Evolutionary conservation across 2,888 invertebrate species (phyloP), one percentile per base, ranked within the genome.

Genomic region (Caenorhabditis sp.): DNA sequence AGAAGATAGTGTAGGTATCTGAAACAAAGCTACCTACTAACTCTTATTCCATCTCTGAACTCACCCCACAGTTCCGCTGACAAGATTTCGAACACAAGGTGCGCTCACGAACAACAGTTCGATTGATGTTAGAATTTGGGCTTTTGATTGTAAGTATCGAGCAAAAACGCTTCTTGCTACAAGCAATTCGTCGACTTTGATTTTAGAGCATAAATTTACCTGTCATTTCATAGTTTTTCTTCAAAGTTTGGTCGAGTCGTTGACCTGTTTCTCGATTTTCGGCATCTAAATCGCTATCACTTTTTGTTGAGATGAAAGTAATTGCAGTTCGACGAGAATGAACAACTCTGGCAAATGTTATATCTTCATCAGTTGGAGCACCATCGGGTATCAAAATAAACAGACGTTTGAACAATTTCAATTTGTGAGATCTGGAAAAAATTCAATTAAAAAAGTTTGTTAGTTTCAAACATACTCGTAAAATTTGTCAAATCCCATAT

Each of bases 401-500:
- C 5, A 82, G 19, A 37, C 76, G 72, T 27, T 69, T 69, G 68
- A 82, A 82, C 0, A 76, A 43, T 59, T 73, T 67, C 31, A 82
- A 58, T 37, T 82, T 80, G 63, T 79, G 76, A 8, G 69, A 62
- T 23, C 81, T 81, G 43, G 23, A 75, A 72, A 10, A 24, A 49
- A n/a, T 12, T 31, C 10, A 54, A 26, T 26, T 58, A 1, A 49
- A 62, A 51, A 24, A 26, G 27, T 1, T 6, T 17, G 51, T 1
- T 17, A 8, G 23, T 26, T 8, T 1, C n/a, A 59, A 54, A 67
- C 69, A 54, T 10, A 80, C 79, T 81, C 82, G 57, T 82, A 82
- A 43, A 81, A 76, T 31, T 77, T 72, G 50, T 82, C 78, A 58
- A 82, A 81, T 37, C 79, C 77, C 79, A 79, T 79, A 61, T 82